Evolutionary conservation across 2,113 vertebrate species (phyloP).

Genomic region (Thomomys bottae): DNA sequence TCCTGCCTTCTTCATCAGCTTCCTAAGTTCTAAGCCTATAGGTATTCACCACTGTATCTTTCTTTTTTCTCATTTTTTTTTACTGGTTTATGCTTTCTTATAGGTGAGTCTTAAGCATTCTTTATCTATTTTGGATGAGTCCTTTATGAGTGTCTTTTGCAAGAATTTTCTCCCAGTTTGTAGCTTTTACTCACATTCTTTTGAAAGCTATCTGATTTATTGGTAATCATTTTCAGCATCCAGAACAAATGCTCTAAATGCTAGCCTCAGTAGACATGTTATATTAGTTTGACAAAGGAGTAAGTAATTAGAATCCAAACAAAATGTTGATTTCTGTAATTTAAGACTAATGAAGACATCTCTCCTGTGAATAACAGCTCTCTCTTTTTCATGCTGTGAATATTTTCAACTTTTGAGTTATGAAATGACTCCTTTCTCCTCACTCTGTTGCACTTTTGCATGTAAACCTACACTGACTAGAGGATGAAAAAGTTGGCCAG

Average conservation of each 20-base stretch:
- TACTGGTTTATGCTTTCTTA: neutral
- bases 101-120: neutral
- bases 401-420: neutral
- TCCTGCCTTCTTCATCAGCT: neutral
- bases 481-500: neutral
- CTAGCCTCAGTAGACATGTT: neutral
- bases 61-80: neutral
- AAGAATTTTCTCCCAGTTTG: neutral
- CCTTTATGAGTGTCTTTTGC: neutral
- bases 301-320: slow-evolving; percentile 11
- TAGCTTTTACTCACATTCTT: neutral
- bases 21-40: neutral
- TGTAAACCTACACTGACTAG: neutral
- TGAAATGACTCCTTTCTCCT: neutral
- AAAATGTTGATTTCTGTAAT: slow-evolving; percentile 11
- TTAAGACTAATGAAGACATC: slow-evolving; percentile 31
- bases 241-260: neutral
- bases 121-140: neutral
- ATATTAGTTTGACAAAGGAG: neutral
- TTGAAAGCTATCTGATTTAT: neutral
- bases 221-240: neutral
- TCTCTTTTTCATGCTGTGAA: slow-evolving; percentile 24
- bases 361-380: neutral
- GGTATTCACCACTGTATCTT: no score
- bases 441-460: neutral